phyloP scores from a whole-genome alignment of 2,888 invertebrate genomes.

The Dendrolimus houi region DNA sequence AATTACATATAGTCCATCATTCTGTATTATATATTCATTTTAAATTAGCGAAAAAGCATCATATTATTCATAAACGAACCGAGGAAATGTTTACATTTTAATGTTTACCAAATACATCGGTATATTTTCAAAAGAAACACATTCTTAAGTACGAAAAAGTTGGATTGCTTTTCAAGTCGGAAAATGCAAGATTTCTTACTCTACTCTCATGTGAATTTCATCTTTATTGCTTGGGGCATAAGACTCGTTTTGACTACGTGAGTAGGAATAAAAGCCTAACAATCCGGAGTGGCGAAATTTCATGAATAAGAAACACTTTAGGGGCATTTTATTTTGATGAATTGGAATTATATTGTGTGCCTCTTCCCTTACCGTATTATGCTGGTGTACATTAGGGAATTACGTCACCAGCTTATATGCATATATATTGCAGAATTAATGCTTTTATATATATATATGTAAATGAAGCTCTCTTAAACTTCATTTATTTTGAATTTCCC shows the following conservation, averaged over 20 bases:
- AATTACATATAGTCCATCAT: too few relatives aligned
- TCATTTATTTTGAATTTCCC: too few relatives aligned
- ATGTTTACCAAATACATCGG: not conserved
- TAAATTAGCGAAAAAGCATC: too few relatives aligned
- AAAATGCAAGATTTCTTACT: conserved; percentile 1
- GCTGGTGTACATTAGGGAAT: not conserved
- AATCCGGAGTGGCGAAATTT: conserved; percentile 25
- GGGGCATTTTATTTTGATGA: not conserved
- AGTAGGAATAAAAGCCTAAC: conserved; percentile 17
- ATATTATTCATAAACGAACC: not conserved
- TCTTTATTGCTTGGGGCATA: not conserved
- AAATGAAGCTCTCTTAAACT: too few relatives aligned
- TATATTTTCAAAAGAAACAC: not conserved
- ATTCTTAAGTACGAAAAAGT: not conserved
- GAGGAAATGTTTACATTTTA: not conserved
- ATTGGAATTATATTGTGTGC: not conserved
- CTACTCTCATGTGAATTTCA: not conserved
- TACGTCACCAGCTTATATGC: not conserved
- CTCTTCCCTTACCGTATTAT: not conserved
- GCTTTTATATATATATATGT: too few relatives aligned
- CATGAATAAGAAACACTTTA: conserved; percentile 35
- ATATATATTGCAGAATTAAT: too few relatives aligned
- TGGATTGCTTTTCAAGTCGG: not conserved
- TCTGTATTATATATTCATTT: too few relatives aligned
- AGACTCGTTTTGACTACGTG: not conserved